Conservation (phyloP, 2,113 vertebrate species). For the Upupa epops region DNA sequence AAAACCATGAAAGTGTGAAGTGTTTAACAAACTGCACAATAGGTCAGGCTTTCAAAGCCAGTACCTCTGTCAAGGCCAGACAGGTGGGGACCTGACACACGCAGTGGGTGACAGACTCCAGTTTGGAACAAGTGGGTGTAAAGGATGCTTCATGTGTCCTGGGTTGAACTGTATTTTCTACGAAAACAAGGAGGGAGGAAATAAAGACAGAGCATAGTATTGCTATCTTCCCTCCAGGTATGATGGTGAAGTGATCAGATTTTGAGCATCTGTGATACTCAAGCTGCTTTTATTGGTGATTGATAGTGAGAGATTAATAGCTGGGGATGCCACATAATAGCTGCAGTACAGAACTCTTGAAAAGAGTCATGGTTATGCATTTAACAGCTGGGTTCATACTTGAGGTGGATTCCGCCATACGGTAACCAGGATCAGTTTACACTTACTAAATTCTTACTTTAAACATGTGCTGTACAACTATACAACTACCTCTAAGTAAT, state of each 20-base stretch:
- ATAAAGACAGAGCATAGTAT: not conserved
- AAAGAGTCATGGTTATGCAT: slow-evolving; percentile 21
- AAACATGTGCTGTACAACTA: not conserved
- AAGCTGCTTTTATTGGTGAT: slow-evolving; percentile 49
- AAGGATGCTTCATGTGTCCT: not conserved
- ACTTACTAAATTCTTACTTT: slow-evolving; percentile 45
- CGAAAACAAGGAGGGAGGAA: not conserved
- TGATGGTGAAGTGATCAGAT: slow-evolving; percentile 30
- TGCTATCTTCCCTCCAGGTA: slow-evolving; percentile 7
- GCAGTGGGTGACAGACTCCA: not conserved
- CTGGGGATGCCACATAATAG: slow-evolving; percentile 45
- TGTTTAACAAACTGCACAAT: not conserved
- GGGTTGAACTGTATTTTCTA: not conserved
- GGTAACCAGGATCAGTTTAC: slow-evolving; percentile 69
- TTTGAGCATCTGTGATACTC: slow-evolving; percentile 39
- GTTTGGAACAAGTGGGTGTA: not conserved
- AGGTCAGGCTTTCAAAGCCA: not conserved
- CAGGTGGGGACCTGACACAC: not conserved
- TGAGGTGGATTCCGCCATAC: slow-evolving; percentile 63
- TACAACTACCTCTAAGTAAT: not conserved
- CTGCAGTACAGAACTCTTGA: slow-evolving; percentile 34
- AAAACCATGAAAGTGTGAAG: not conserved
- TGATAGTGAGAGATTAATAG: slow-evolving; percentile 64
- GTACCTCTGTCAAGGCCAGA: not conserved
- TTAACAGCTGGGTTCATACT: slow-evolving; percentile 70